phyloP scores from a whole-genome alignment of 2,797 vertebrate genomes.

The Scolopax bukidnonensis region DNA sequence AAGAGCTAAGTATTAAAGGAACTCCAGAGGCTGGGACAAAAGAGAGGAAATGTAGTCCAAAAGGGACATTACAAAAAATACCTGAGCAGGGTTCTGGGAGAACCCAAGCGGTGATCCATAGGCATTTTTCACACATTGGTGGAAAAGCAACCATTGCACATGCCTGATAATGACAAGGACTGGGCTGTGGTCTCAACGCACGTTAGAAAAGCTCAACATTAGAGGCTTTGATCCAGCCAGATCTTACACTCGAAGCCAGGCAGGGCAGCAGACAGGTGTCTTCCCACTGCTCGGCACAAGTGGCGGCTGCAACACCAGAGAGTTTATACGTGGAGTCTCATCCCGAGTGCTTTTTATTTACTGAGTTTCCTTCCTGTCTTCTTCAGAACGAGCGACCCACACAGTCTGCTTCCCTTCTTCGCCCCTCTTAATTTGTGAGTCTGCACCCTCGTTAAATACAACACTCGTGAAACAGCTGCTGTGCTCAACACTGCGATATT shows the following conservation, averaged over 20 bases:
- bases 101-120: background rate
- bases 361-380: background rate
- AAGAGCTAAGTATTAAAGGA: background rate
- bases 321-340: background rate
- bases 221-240: background rate
- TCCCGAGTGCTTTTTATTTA: background rate
- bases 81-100: accelerated
- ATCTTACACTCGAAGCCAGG: background rate
- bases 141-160: background rate
- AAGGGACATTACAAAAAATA: background rate
- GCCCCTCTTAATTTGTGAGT: background rate
- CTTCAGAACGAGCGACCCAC: background rate
- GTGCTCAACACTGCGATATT: background rate
- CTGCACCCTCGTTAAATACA: background rate
- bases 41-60: background rate
- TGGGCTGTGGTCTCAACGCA: background rate
- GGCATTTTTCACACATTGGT: background rate
- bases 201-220: background rate
- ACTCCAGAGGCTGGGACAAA: background rate
- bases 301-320: background rate
- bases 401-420: background rate
- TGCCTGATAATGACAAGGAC: background rate
- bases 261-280: background rate
- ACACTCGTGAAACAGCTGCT: background rate
- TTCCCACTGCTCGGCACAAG: background rate